A percentile compares a stretch with the other conserved stretches of the same genome.
phyloP scores from a whole-genome alignment of 2,888 invertebrate genomes.

The Diaperis boleti region DNA sequence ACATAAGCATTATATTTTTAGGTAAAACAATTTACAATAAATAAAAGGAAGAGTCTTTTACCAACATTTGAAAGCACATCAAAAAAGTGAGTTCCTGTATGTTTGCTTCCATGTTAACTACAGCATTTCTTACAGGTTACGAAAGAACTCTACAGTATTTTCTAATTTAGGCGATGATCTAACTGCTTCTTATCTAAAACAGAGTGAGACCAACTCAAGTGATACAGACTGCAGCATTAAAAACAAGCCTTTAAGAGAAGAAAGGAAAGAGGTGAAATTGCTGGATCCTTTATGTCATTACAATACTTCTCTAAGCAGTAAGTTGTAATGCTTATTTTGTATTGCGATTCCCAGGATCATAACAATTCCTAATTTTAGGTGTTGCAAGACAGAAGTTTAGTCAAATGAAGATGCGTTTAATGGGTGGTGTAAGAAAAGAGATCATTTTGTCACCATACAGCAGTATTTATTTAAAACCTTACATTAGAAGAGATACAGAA shows the following conservation, averaged over 20 bases:
- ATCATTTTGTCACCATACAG: slow-evolving; percentile 78
- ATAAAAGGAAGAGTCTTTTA: slow-evolving; percentile 50
- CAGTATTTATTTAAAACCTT: slow-evolving; percentile 82
- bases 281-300: slow-evolving; percentile 63
- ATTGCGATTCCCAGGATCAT: neutral
- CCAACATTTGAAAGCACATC: slow-evolving; percentile 50
- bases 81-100: slow-evolving; percentile 52
- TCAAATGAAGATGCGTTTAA: slow-evolving; percentile 56
- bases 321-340: slow-evolving; percentile 38
- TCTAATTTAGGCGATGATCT: slow-evolving; percentile 49
- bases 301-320: slow-evolving; percentile 63
- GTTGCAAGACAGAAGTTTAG: slow-evolving; percentile 53
- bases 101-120: no score
- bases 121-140: slow-evolving; percentile 52
- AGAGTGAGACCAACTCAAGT: slow-evolving; percentile 23
- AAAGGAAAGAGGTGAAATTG: slow-evolving; percentile 48
- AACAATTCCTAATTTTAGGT: slow-evolving; percentile 48
- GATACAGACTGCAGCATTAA: neutral
- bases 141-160: slow-evolving; percentile 41
- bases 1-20: slow-evolving; percentile 2
- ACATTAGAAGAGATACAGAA: slow-evolving; percentile 79
- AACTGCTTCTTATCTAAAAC: slow-evolving; percentile 36
- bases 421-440: slow-evolving; percentile 60
- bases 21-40: slow-evolving; percentile 28
- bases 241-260: slow-evolving; percentile 18